Conservation (phyloP, 2,113 vertebrate genomes). For the Platichthys stellatus region DNA sequence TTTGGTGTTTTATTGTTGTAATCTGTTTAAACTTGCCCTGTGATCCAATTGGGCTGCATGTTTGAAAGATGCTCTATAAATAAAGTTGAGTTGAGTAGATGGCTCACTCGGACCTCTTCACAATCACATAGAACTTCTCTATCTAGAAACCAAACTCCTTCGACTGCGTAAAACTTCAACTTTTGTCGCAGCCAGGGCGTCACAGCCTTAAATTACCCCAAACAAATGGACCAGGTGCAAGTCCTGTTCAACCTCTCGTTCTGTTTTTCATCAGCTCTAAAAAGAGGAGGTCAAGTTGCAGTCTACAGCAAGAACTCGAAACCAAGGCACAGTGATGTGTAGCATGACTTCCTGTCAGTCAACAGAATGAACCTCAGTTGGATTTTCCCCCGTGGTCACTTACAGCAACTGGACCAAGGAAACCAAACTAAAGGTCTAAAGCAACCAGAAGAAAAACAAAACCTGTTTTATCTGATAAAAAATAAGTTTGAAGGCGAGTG, state of each 20-base stretch:
- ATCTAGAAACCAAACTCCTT: neutral
- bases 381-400: neutral
- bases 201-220: neutral
- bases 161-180: neutral
- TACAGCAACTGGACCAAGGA: conserved; percentile 4
- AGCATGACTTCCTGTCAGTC: conserved; percentile 16
- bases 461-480: neutral
- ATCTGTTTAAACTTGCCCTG: neutral
- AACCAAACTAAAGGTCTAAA: conserved; percentile 2
- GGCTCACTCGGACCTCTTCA: neutral
- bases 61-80: neutral
- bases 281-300: neutral
- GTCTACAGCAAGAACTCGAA: neutral
- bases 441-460: conserved; percentile 3
- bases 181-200: neutral
- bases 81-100: neutral
- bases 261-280: neutral
- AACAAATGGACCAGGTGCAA: neutral
- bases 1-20: neutral
- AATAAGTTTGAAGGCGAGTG: neutral
- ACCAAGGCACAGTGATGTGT: neutral
- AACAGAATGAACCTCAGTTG: neutral
- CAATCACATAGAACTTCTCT: neutral
- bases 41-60: neutral
- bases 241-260: neutral